Evolutionary conservation across 2,113 vertebrate genomes (phyloP).

Genomic region (Lontra canadensis): DNA sequence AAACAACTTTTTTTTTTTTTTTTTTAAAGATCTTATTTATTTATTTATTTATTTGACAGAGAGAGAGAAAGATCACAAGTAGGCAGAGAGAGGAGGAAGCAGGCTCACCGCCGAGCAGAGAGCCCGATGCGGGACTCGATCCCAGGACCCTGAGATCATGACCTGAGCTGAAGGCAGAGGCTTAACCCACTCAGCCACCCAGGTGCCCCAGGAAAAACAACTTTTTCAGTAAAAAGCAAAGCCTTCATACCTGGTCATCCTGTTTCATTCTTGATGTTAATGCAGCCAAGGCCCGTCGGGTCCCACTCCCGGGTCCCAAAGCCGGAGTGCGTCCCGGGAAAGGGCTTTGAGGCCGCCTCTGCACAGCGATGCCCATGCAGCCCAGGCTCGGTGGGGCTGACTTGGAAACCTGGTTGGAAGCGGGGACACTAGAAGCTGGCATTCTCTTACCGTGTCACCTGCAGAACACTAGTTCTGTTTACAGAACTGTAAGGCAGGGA

Average conservation of each 20-base stretch:
- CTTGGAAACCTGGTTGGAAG: not conserved
- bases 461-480: not conserved
- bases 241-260: not conserved
- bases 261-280: not conserved
- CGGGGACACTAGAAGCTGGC: not conserved
- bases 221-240: not conserved
- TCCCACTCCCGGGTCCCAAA: not conserved
- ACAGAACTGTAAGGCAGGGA: not conserved
- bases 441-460: not conserved
- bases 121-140: no score
- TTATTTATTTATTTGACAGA: no score
- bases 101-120: no score
- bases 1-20: not conserved
- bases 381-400: not conserved
- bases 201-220: not conserved
- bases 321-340: not conserved
- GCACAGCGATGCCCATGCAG: not conserved
- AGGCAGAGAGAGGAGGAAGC: no score
- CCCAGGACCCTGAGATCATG: no score
- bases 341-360: not conserved
- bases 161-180: no score
- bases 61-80: no score
- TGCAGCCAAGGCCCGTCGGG: not conserved
- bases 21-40: no score
- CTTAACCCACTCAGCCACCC: no score